Evolutionary conservation across 2,888 invertebrate species (phyloP).

Genomic region (Melieria omissa): DNA sequence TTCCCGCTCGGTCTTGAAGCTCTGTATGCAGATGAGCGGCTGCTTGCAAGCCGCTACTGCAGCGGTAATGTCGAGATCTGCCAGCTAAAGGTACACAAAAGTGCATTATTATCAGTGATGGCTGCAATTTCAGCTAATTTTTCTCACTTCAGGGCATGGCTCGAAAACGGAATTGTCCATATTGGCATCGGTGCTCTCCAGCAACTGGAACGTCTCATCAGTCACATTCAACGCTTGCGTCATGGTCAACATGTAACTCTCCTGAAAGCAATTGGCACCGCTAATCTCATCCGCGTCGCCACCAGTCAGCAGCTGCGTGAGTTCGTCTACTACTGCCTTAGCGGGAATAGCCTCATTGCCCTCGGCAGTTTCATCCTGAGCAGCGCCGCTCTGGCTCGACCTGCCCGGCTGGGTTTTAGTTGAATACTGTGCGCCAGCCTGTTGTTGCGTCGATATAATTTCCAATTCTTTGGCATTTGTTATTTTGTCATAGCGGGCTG

Average conservation of each 20-base stretch:
- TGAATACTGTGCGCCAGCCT: slow-evolving; percentile 18
- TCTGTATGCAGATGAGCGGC: slow-evolving; percentile 80
- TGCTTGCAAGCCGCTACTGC: slow-evolving; percentile 69
- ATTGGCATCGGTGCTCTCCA: slow-evolving; percentile 34
- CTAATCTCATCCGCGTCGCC: slow-evolving; percentile 51
- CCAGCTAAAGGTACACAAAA: slow-evolving; percentile 68
- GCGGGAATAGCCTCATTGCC: slow-evolving; percentile 22
- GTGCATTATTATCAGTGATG: no score
- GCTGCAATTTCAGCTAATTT: not conserved
- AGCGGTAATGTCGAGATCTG: slow-evolving; percentile 75
- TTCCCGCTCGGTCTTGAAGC: slow-evolving; percentile 77
- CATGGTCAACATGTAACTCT: slow-evolving; percentile 78
- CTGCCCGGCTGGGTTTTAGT: slow-evolving; percentile 20
- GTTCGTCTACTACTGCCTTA: slow-evolving; percentile 50
- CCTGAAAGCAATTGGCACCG: slow-evolving; percentile 70
- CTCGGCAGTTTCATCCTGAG: not conserved
- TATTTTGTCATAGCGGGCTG: slow-evolving; percentile 69
- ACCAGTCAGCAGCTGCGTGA: slow-evolving; percentile 57
- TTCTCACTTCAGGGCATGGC: slow-evolving; percentile 72
- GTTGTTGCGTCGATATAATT: slow-evolving; percentile 35
- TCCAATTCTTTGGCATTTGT: slow-evolving; percentile 50
- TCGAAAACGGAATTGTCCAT: slow-evolving; percentile 69
- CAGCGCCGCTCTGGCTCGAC: not conserved
- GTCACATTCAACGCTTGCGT: slow-evolving; percentile 68
- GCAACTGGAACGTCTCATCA: slow-evolving; percentile 26